phyloP scores from a whole-genome alignment of 2,888 invertebrate genomes.

The Pherbina coryleti region DNA sequence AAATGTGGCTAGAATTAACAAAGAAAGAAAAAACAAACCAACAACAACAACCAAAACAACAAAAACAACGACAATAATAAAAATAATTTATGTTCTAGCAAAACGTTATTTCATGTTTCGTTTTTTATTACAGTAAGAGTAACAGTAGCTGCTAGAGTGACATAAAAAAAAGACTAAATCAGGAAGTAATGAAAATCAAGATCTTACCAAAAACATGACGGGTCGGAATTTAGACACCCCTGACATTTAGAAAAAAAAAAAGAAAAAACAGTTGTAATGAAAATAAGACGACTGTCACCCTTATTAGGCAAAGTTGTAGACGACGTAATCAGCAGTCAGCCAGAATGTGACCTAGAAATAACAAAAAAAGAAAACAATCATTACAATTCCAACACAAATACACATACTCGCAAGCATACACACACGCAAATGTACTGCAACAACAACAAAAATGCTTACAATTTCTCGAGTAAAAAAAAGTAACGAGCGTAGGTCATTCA shows the following conservation, averaged over 20 bases:
- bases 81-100: not conserved
- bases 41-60: not conserved
- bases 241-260: no score
- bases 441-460: not conserved
- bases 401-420: not conserved
- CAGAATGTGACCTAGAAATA: conserved; percentile 5
- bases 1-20: not conserved
- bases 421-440: not conserved
- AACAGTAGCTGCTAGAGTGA: not conserved
- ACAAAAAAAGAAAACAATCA: no score
- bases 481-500: not conserved
- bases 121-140: not conserved
- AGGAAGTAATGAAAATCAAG: not conserved
- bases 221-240: no score
- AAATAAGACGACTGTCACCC: no score
- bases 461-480: not conserved
- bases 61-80: not conserved
- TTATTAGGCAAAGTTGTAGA: no score
- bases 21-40: not conserved
- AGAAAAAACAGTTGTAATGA: no score
- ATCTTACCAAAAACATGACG: no score
- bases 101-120: not conserved
- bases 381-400: not conserved
- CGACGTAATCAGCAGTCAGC: not conserved
- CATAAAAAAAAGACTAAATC: not conserved